These are phyloP conservation scores for Archegozetes longisetosus DNA, from an alignment of 1,140 invertebrate genomes.

Conservation along the genomic window DNA sequence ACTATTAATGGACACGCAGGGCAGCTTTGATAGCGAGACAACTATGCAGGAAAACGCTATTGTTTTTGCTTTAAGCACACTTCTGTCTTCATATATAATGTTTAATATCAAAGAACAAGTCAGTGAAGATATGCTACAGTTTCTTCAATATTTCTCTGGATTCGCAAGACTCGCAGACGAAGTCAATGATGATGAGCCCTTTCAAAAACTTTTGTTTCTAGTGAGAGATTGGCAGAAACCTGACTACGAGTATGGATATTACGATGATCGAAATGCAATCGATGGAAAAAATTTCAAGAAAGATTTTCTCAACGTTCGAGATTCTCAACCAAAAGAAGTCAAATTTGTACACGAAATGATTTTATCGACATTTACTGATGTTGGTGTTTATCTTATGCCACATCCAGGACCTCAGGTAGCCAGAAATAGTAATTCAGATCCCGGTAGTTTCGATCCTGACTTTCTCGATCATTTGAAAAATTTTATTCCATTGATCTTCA, in stretches of 20 bases:
- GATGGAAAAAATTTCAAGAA: slow-evolving; percentile 77
- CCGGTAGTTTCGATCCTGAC: slow-evolving; percentile 77
- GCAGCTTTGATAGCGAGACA: slow-evolving; percentile 89
- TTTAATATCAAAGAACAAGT: slow-evolving; percentile 38
- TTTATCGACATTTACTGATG: slow-evolving; percentile 80
- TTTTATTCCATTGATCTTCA: slow-evolving; percentile 72
- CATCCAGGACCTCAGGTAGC: slow-evolving; percentile 93
- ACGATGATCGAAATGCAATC: too few species aligned
- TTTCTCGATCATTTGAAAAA: slow-evolving; percentile 72
- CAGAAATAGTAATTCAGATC: slow-evolving; percentile 81
- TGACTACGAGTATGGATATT: slow-evolving; percentile 88
- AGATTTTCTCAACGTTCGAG: slow-evolving; percentile 42
- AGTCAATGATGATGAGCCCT: slow-evolving; percentile 66
- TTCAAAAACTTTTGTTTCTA: slow-evolving; percentile 82
- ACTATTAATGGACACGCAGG: slow-evolving; percentile 89
- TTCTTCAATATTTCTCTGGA: slow-evolving; percentile 57
- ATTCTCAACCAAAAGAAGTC: slow-evolving; percentile 44
- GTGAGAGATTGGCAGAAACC: slow-evolving; percentile 97
- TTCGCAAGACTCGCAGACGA: slow-evolving; percentile 86
- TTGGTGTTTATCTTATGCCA: slow-evolving; percentile 92
- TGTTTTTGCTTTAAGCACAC: slow-evolving; percentile 61
- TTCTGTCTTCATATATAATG: slow-evolving; percentile 38
- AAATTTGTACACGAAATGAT: slow-evolving; percentile 89
- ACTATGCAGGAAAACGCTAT: slow-evolving; percentile 92
- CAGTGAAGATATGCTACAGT: slow-evolving; percentile 36